Percentiles rank a stretch among this genome's conserved stretches.
These are phyloP conservation scores for Caenorhabditis wallacei DNA, from an alignment of 2,888 invertebrate species.

Conservation along the genomic window DNA sequence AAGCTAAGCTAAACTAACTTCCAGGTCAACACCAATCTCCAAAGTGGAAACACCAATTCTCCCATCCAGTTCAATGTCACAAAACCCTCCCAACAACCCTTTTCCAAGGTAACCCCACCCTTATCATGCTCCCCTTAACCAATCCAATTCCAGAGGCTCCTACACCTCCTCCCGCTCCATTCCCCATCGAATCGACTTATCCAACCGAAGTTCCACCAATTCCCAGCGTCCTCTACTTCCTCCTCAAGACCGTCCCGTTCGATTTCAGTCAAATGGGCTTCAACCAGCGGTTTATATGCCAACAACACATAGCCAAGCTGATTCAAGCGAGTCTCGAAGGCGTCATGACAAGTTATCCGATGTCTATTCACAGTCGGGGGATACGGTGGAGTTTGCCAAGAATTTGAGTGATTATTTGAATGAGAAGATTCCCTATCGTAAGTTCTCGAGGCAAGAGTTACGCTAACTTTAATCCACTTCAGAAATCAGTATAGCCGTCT, in stretches of 20 bases:
- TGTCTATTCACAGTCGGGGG: constrained; percentile 77
- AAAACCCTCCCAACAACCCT: constrained; percentile 36
- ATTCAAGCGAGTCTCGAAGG: constrained; percentile 64
- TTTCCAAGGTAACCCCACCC: constrained; percentile 62
- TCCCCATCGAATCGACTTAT: constrained; percentile 41
- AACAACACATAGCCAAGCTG: constrained; percentile 59
- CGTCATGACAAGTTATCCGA: constrained; percentile 70
- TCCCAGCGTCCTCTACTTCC: constrained; percentile 50
- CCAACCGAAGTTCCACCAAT: constrained; percentile 48
- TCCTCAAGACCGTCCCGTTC: constrained; percentile 33
- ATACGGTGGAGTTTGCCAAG: constrained; percentile 80
- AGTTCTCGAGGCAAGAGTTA: not conserved
- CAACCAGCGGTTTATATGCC: constrained; percentile 55
- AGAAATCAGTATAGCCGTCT: constrained; percentile 59
- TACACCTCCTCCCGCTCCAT: constrained; percentile 41
- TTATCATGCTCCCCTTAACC: not conserved
- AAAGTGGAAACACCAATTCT: constrained; percentile 62
- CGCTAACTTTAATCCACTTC: not conserved
- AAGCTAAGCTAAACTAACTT: too few relatives aligned
- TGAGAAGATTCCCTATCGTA: constrained; percentile 75
- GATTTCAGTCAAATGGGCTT: constrained; percentile 43
- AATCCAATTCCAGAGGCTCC: constrained; percentile 39
- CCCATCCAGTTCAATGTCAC: constrained; percentile 59
- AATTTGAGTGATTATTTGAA: constrained; percentile 78
- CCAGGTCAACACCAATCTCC: constrained; percentile 48